Base-by-base conservation (phyloP, 2,797 vertebrate species). In the Orestias chungarensis region DNA sequence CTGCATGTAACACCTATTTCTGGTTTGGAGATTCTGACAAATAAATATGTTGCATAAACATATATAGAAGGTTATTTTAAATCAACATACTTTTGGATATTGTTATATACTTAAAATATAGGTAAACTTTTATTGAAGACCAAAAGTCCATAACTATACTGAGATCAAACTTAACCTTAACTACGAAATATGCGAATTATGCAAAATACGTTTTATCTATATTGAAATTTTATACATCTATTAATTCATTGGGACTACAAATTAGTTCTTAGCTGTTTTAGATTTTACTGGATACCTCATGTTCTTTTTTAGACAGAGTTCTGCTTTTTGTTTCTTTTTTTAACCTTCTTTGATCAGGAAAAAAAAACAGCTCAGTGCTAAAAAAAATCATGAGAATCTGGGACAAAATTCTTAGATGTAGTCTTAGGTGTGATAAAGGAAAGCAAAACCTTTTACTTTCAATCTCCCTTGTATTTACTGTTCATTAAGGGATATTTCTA, bases 401-500 rank as follows among this genome's bases (percentile, higher is more conserved):
- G 49, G 25, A 27, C 42, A 59, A 31, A 40, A 42, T n/a, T 40
- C 61, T 33, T 9, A 25, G 50, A 55, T 72, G 17, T 3, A 25
- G 46, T 64, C 40, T n/a, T 14, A 25, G 57, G 74, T 59, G 50
- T n/a, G 68, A 69, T 40, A 47, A 65, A 49, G 33, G 73, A 57
- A 38, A 18, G 49, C n/a, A 65, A 15, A n/a, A 70, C 50, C n/a
- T 31, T 42, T 62, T 55, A 0, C 61, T 61, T 62, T 25, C 42
- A n/a, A 25, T 12, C 70, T 17, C 15, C 15, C 47, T 61, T 44
- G 54, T 68, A 25, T 42, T 57, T 18, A 70, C 79, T 66, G 74
- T 73, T 83, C 76, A 84, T 88, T 83, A 76, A 77, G 79, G 84
- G 81, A 67, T 82, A 29, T 81, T 80, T 85, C 31, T 79, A 81